These are phyloP conservation scores for Steinernema khuongi DNA, from an alignment of 1,140 invertebrate genomes.

Conservation along the genomic window DNA sequence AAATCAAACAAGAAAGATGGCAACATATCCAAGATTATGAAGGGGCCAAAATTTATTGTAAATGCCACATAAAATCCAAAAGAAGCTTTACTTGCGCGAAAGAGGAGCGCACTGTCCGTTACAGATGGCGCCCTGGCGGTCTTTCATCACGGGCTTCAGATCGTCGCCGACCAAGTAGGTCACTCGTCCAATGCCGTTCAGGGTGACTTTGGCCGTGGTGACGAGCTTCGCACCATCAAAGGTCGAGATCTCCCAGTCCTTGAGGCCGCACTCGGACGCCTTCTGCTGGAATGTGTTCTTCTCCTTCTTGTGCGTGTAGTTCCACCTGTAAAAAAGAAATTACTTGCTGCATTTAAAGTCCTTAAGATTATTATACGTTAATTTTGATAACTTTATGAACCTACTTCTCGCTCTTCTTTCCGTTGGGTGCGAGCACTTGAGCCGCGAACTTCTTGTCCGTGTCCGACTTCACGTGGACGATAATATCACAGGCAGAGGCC, in stretches of 20 bases:
- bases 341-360: conserved; percentile 17
- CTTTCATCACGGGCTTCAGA: conserved; percentile 41
- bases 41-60: neutral
- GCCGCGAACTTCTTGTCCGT: conserved; percentile 50
- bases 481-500: conserved; percentile 47
- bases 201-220: conserved; percentile 38
- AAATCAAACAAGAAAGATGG: too few species aligned
- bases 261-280: conserved; percentile 47
- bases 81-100: neutral
- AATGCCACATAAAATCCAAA: neutral
- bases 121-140: conserved; percentile 54
- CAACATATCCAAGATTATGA: too few species aligned
- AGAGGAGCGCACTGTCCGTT: conserved; percentile 50
- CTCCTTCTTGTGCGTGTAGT: conserved; percentile 41
- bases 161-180: conserved; percentile 51
- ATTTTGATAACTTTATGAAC: conserved; percentile 18
- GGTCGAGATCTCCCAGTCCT: conserved; percentile 25
- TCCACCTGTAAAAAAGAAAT: conserved; percentile 41
- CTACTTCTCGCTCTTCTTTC: conserved; percentile 53
- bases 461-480: conserved; percentile 52
- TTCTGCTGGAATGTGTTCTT: conserved; percentile 55
- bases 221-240: conserved; percentile 28
- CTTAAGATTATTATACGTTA: neutral
- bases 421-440: conserved; percentile 50
- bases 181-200: conserved; percentile 53